Base-by-base conservation (phyloP, 2,797 vertebrate genomes). In the Alosa sapidissima region DNA sequence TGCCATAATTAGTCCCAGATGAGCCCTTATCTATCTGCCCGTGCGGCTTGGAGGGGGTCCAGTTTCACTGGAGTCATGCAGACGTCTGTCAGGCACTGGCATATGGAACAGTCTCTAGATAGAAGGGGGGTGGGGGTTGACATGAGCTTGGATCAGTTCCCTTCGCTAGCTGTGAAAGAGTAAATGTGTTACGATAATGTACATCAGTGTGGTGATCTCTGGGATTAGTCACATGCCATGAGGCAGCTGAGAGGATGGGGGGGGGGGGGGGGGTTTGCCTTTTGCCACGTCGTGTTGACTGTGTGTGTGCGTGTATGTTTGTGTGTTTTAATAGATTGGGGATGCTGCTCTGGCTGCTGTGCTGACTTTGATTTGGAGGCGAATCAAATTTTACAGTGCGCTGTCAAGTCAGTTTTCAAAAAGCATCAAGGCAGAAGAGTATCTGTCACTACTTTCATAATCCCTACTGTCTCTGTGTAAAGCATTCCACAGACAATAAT, bases 21-120 rank as follows among this genome's bases (percentile, higher is more conserved):
- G 86, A 90, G 84, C 85, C 85, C 88, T 84, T 89, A 89, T 87
- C 83, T 89, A 86, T 86, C 82, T 87, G 62, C 83, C 81, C 84
- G 78, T 82, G 83, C 85, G 86, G 88, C 81, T 85, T 84, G 85
- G 87, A 4, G 55, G 16, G 83, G 84, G 81, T 85, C 83, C 85
- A 89, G 10, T 84, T 83, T 65, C 81, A 87, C 81, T 81, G 81
- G 82, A 84, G 52, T 81, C 78, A 81, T 58, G 81, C 8, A 2
- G 78, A 83, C 86, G 84, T 85, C 65, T 72, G 33, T 82, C 11
- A n/a, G 58, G 24, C 45, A 84, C 55, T 84, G 65, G 84, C 82
- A 81, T 21, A 72, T 51, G 21, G 82, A 33, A 55, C 82, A 83
- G 52, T 47, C 41, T 28, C 54, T 62, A 81, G n/a, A 52, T 55